Percentiles rank a stretch among this genome's conserved stretches.
Conservation (phyloP, 2,113 vertebrate species). For the Epinephelus moara region DNA sequence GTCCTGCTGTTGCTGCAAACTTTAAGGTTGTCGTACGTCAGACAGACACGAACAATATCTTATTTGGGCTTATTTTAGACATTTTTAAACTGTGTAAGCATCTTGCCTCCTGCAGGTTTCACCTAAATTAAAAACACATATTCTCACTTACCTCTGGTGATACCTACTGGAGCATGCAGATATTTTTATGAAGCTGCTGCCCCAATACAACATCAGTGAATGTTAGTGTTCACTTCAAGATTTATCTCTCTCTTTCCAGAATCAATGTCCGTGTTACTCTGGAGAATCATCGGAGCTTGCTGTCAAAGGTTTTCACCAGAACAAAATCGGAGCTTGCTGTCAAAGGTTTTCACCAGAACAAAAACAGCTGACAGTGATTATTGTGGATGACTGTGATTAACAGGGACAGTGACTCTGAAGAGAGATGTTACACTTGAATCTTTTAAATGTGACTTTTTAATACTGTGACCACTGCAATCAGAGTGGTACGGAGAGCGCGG, state of each 20-base stretch:
- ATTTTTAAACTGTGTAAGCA: not conserved
- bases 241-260: not conserved
- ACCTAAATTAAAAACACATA: not conserved
- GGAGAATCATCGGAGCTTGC: not conserved
- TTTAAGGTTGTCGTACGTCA: not conserved
- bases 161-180: not conserved
- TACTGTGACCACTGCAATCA: not conserved
- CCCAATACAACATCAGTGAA: not conserved
- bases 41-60: not conserved
- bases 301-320: not conserved
- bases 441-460: not conserved
- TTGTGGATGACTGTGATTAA: not conserved
- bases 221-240: not conserved
- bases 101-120: constrained; percentile 2
- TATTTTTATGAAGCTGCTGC: not conserved
- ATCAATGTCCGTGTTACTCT: not conserved
- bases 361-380: too few relatives aligned
- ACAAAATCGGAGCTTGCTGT: not conserved
- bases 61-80: not conserved
- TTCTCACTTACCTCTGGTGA: not conserved
- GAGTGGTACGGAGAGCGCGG: too few relatives aligned
- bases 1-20: not conserved
- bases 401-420: not conserved
- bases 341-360: not conserved
- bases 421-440: not conserved